Percentiles rank a stretch among this genome's conserved stretches.
Evolutionary conservation across 2,797 vertebrate species (phyloP).

Genomic region (Rallus crepitans): DNA sequence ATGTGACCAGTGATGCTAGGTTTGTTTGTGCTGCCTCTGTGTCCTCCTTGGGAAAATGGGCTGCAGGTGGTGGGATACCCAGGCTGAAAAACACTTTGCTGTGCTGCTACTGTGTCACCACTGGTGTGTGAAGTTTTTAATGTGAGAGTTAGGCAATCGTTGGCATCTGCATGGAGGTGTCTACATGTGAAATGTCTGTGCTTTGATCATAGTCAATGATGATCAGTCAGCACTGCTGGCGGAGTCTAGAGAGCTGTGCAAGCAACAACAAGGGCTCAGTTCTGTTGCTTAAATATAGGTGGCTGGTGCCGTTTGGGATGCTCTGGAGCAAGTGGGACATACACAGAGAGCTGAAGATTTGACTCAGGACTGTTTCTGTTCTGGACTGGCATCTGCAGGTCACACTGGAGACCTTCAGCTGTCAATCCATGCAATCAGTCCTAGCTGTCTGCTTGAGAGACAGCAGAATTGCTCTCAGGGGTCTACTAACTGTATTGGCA

Average conservation of each 20-base stretch:
- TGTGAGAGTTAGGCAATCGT: not conserved
- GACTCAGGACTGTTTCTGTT: not conserved
- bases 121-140: not conserved
- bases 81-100: not conserved
- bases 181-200: not conserved
- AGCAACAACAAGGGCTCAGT: not conserved
- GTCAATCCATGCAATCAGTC: not conserved
- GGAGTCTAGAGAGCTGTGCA: not conserved
- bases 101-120: not conserved
- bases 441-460: not conserved
- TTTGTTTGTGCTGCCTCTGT: not conserved
- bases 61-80: not conserved
- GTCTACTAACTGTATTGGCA: not conserved
- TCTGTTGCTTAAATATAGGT: fast-evolving
- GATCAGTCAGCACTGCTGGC: not conserved
- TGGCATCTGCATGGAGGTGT: not conserved
- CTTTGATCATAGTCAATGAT: not conserved
- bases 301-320: not conserved
- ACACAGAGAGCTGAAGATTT: not conserved
- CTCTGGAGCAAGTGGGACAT: not conserved
- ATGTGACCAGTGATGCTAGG: not conserved
- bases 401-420: not conserved
- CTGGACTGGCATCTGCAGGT: not conserved
- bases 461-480: not conserved
- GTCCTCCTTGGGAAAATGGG: not conserved